Base-by-base conservation (phyloP, 2,797 vertebrate genomes). In the Delichon dasypus region DNA sequence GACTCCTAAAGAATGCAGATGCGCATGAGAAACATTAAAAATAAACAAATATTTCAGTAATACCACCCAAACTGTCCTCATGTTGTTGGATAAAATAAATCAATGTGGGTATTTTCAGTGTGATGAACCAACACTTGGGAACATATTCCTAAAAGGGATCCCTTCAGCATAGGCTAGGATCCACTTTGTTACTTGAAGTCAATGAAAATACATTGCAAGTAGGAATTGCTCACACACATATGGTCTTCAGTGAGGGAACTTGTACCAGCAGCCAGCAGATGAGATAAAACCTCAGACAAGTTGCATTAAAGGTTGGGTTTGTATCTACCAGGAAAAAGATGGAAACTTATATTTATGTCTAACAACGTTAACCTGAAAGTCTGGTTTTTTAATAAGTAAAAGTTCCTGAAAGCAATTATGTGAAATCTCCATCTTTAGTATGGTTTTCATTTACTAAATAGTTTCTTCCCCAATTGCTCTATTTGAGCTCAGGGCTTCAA, bases 31-130 rank as follows among this genome's bases (percentile, higher is more conserved):
- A 94, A 85, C 38, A 42, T 70, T 72, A 86, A 76, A 93, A 95
- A 88, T 70, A 95, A 92, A 73, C 83, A 93, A 89, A 88, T 93
- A 93, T 60, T 83, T 91, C 89, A 90, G 29, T 81, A 86, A 84
- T 90, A 90, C 89, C 85, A 95, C 91, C 83, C 71, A 91, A 91
- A 93, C 42, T 76, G 71, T 54, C 66, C 66, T 78, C 53, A 53
- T 60, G 51, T 25, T 53, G 38, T 45, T 53, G 62, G 44, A 36
- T 68, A 50, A 96, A 93, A 88, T 66, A 88, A 88, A 92, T 78
- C 23, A 55, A 1, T 57, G 16, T 30, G 58, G 17, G 26, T 73
- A 86, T 87, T 93, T 85, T 70, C 67, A 76, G 29, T 44, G 38
- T 67, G 29, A 90, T 64, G 60, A 81, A 84, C 71, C 16, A 70